Conservation (phyloP, 2,888 invertebrate species). For the Idaea dimidiata region DNA sequence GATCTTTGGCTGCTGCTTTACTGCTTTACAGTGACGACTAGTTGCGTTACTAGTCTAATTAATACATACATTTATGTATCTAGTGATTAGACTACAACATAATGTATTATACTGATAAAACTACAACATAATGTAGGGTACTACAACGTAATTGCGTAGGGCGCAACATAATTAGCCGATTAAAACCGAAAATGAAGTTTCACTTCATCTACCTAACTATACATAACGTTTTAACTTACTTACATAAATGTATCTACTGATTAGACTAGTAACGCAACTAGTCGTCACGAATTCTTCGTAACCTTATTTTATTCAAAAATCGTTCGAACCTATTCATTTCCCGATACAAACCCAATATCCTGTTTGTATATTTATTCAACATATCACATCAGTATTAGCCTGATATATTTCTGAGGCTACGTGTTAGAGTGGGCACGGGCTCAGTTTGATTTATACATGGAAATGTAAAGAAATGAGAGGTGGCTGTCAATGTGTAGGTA, state of each 20-base stretch:
- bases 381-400: constrained; percentile 78
- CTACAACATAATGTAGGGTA: too few species aligned
- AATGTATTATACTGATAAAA: too few species aligned
- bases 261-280: not conserved
- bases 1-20: too few species aligned
- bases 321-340: constrained; percentile 26
- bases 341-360: constrained; percentile 63
- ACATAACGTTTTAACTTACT: too few species aligned
- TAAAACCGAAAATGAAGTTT: too few species aligned
- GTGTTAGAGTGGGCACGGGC: constrained; percentile 43
- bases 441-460: constrained; percentile 69
- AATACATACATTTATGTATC: too few species aligned
- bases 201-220: too few species aligned
- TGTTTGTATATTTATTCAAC: constrained; percentile 78
- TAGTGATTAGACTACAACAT: too few species aligned
- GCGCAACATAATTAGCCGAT: too few species aligned
- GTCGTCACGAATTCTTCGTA: not conserved
- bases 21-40: too few species aligned
- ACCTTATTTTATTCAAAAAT: constrained; percentile 11
- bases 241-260: not conserved
- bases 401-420: constrained; percentile 76
- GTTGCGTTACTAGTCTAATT: too few species aligned
- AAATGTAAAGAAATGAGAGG: constrained; percentile 53
- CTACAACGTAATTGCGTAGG: too few species aligned
- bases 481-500: constrained; percentile 9